Evolutionary conservation across 2,888 invertebrate species (phyloP), one percentile per base, ranked within the genome.

Genomic region (Lycophotia porphyrea): DNA sequence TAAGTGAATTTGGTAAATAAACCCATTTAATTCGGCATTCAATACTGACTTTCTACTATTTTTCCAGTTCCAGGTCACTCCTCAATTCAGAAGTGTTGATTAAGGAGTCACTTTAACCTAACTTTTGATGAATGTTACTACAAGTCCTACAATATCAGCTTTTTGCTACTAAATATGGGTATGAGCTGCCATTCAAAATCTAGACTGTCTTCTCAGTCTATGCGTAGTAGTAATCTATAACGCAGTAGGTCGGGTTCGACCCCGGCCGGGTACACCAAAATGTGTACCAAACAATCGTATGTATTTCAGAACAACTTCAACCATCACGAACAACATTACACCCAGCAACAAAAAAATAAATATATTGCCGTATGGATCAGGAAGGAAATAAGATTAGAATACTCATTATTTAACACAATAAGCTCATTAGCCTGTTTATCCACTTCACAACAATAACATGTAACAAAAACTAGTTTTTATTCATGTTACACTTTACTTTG

Each of bases 361-460:
- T 21, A 5, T 39, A 39, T 39, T 21, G 21, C 0, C 18, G 27
- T 24, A 3, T 60, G 24, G 9, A 5, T 15, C 39, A 69, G 60
- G 60, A 69, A 69, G 60, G 69, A 60, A 58, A 60, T 24, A 24
- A 15, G 24, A 27, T 31, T 39, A 69, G 27, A 39, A 58, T 39
- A n/a, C 49, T 11, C 1, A 49, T 11, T 49, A 49, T 49, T 67
- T 18, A n/a, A 34, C n/a, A 49, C 18, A 49, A 34, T 47, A 31
- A 47, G 31, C 24, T 18, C 8, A 27, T 27, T 21, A 9, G 5
- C 21, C 27, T 64, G 5, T 34, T n/a, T 15, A 47, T 34, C 31
- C 9, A 34, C 44, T 47, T 9, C 9, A 5, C 24, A 31, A 4
- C 2, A 49, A 5, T 31, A 31, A 4, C 2, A 49, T 9, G 2